Percentiles rank a stretch among this genome's conserved stretches.
phyloP scores from a whole-genome alignment of 2,888 invertebrate genomes.

The Linnaemya tessellans region DNA sequence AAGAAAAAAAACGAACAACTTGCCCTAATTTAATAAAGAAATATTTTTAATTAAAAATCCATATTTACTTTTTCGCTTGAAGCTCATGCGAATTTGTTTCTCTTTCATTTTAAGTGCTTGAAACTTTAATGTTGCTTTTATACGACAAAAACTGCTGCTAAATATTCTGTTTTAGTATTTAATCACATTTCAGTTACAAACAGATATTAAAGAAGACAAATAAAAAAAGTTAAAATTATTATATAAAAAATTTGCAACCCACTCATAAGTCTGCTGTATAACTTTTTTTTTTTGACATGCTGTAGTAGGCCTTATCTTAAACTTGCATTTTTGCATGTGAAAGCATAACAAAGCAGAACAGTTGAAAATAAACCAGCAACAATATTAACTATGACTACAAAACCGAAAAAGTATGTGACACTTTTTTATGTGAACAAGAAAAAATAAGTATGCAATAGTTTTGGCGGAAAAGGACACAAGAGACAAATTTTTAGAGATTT shows the following conservation, averaged over 20 bases:
- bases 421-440: slow-evolving; percentile 35
- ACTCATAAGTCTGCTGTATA: slow-evolving; percentile 38
- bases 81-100: background rate
- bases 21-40: background rate
- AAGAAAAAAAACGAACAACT: background rate
- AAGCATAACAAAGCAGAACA: slow-evolving; percentile 4
- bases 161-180: slow-evolving; percentile 48
- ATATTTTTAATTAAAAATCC: background rate
- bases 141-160: background rate
- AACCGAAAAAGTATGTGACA: slow-evolving; percentile 62
- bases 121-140: background rate
- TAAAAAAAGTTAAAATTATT: background rate
- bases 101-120: background rate
- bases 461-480: slow-evolving; percentile 21
- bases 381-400: slow-evolving; percentile 52
- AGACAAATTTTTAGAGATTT: background rate
- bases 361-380: slow-evolving; percentile 29
- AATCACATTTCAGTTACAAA: slow-evolving; percentile 41
- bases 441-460: background rate
- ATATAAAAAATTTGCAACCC: background rate
- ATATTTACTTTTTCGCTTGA: background rate
- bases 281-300: slow-evolving; percentile 43
- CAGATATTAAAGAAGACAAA: slow-evolving; percentile 4
- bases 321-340: slow-evolving; percentile 61
- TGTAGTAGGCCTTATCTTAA: slow-evolving; percentile 71